Base-by-base conservation (phyloP, 2,888 invertebrate species). In the Platynereis dumerilii region DNA sequence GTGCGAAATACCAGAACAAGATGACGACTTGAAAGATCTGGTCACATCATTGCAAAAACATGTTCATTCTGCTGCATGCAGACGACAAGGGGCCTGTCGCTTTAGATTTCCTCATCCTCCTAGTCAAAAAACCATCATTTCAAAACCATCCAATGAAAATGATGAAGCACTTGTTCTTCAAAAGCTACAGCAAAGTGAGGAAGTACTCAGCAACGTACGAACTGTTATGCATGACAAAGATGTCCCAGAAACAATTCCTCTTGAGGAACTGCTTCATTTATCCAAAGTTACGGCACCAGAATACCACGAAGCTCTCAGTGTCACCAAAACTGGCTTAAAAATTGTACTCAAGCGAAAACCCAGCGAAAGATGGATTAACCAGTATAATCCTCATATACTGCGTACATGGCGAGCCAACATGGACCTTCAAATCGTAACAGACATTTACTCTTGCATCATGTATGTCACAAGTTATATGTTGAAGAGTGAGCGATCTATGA, bases 401-500 rank as follows among this genome's bases (percentile, higher is more conserved):
- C 27, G 66, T 3, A 45, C 78, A 20, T 73, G 71, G 68, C 34
- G 70, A 52, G 77, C 81, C 3, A 83, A 81, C 66, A 79, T 82
- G 74, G 82, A 82, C 69, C 68, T 78, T 22, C 81, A 83, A 64
- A 81, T 73, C 70, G 74, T 81, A 1, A 58, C 75, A n/a, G 78
- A 81, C 72, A 69, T 74, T 42, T 80, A 79, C 72, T 76, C 78
- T 54, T 78, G 80, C 64, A 74, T 76, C 7, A 66, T 73, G 20
- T 83, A 82, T 63, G 76, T 80, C 44, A 73, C 65, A 3, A 56
- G 66, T 20, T 74, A 73, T 54, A 66, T 74, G 22, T 68, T 66
- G 12, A 71, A 71, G 58, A 45, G 58, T 20, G 53, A 68, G 22
- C 10, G 60, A 26, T 65, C 60, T 2, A 42, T 70, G 28, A 60